Evolutionary conservation across 2,113 vertebrate genomes (phyloP).

Genomic region (Alligator mississippiensis): DNA sequence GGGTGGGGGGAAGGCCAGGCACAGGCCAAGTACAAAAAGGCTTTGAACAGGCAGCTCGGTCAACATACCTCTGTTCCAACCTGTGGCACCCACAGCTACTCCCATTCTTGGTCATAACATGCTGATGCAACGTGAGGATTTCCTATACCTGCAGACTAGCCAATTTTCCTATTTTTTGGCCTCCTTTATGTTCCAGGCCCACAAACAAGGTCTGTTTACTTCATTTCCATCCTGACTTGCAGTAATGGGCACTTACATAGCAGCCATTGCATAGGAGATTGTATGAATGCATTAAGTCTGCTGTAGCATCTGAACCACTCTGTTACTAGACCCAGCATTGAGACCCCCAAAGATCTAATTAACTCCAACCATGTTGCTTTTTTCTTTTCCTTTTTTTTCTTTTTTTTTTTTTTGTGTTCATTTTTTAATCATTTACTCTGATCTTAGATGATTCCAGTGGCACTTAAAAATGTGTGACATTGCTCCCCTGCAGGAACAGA

Average conservation of each 20-base stretch:
- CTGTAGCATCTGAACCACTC: neutral
- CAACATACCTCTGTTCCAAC: neutral
- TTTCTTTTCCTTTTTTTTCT: neutral
- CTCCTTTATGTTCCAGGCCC: neutral
- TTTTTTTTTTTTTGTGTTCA: neutral
- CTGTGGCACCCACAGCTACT: neutral
- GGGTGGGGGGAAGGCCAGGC: neutral
- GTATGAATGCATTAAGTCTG: too few relatives aligned
- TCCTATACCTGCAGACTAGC: neutral
- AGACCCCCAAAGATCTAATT: neutral
- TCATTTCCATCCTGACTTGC: neutral
- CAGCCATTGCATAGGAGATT: neutral
- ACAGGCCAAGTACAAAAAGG: too few relatives aligned
- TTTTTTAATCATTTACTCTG: conserved; percentile 15
- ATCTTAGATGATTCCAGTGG: conserved; percentile 23
- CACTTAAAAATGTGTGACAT: conserved; percentile 19
- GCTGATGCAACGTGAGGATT: too few relatives aligned
- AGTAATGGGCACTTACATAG: too few relatives aligned
- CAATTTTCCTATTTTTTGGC: neutral
- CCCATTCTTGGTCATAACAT: neutral
- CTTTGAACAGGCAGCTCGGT: neutral
- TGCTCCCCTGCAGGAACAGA: conserved; percentile 45
- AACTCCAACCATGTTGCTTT: neutral
- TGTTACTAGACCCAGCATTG: rapidly evolving
- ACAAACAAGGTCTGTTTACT: neutral